Conservation (phyloP, 2,797 vertebrate genomes). For the Microtus agrestis region DNA sequence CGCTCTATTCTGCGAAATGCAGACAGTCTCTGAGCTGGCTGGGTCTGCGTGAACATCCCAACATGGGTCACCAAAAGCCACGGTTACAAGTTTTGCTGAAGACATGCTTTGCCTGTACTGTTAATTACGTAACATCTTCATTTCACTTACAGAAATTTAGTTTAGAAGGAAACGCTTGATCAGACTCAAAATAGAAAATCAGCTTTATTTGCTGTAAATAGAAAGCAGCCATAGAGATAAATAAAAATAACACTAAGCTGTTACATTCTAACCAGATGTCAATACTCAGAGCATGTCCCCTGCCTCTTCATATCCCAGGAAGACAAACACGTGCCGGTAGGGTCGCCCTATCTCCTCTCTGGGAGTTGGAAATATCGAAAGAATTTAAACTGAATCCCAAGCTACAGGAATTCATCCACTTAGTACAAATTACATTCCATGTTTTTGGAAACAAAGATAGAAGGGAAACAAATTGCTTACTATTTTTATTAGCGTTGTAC, state of each 20-base stretch:
- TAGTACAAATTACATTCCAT: neutral
- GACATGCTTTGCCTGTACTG: neutral
- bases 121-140: neutral
- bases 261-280: neutral
- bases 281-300: neutral
- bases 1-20: neutral
- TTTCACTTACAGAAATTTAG: constrained; percentile 46
- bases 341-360: rapidly evolving
- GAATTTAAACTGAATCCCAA: neutral
- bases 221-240: constrained; percentile 41
- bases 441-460: neutral
- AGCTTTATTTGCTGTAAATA: constrained; percentile 1
- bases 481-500: neutral
- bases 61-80: neutral
- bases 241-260: neutral
- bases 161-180: constrained; percentile 44
- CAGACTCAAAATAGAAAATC: constrained; percentile 30
- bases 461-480: neutral
- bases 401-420: neutral
- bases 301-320: neutral
- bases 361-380: neutral
- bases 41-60: neutral
- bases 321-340: neutral
- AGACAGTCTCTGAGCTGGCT: neutral
- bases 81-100: neutral